These are phyloP conservation scores for Apis cerana DNA, from an alignment of 1,140 invertebrate genomes.

Conservation along the genomic window DNA sequence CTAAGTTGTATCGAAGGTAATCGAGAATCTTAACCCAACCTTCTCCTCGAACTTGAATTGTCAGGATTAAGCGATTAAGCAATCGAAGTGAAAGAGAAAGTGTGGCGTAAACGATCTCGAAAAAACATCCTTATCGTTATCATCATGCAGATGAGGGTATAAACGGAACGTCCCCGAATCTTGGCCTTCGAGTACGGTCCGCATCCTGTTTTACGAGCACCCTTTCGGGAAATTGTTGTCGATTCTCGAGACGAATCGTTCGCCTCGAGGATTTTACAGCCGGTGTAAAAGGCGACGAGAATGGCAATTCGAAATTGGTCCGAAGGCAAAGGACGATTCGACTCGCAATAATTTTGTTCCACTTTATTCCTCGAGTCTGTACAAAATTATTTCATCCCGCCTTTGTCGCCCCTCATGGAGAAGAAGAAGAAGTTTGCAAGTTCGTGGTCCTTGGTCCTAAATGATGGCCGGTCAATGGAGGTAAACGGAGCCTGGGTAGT, in stretches of 20 bases:
- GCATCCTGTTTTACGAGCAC: neutral
- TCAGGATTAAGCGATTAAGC: no score
- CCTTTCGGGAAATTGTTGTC: neutral
- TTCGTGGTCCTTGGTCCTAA: no score
- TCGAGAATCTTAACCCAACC: no score
- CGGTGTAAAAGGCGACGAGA: neutral
- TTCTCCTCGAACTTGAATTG: no score
- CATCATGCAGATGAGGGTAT: neutral
- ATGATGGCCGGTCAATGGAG: constrained; percentile 19
- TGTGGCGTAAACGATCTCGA: no score
- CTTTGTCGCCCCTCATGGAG: no score
- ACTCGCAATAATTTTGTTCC: constrained; percentile 17
- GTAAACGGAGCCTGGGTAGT: constrained; percentile 52
- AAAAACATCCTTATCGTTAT: neutral
- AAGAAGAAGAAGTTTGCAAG: no score
- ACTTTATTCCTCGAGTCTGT: neutral
- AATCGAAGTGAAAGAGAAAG: no score
- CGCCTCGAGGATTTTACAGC: constrained; percentile 8
- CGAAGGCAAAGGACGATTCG: neutral
- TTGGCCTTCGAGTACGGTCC: neutral
- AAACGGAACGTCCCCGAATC: neutral
- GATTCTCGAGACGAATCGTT: no score
- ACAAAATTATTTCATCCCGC: constrained; percentile 24
- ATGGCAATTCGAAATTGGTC: neutral
- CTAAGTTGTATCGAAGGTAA: no score